phyloP scores from a whole-genome alignment of 2,113 vertebrate species.

The Thalassoma bifasciatum region DNA sequence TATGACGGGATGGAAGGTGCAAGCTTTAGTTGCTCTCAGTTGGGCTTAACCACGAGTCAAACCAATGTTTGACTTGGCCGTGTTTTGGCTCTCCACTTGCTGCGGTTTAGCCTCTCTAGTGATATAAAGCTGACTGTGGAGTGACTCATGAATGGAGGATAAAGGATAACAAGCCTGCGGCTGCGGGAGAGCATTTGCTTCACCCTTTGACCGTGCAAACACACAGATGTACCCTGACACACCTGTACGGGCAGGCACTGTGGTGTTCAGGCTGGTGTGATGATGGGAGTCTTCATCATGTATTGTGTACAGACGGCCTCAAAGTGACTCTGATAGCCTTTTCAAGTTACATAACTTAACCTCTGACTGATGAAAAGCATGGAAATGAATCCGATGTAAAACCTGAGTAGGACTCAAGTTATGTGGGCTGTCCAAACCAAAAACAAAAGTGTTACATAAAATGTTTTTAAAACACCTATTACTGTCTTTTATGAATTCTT shows the following conservation, averaged over 20 bases:
- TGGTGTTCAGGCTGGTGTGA: neutral
- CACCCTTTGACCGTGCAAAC: constrained; percentile 7
- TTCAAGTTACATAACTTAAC: constrained; percentile 22
- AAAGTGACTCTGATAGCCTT: neutral
- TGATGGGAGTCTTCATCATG: neutral
- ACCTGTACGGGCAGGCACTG: neutral
- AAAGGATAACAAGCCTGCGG: neutral
- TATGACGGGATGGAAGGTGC: constrained; percentile 40
- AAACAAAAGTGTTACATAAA: neutral
- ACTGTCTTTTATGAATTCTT: neutral
- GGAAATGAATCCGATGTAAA: neutral
- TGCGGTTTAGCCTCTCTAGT: constrained; percentile 11
- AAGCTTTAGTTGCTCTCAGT: constrained; percentile 17
- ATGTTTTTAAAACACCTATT: neutral
- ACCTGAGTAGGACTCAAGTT: neutral
- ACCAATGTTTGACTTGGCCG: constrained; percentile 46
- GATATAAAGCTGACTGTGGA: constrained; percentile 14
- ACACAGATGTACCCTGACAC: neutral
- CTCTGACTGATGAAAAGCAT: neutral
- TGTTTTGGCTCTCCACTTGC: constrained; percentile 1
- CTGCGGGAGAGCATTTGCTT: constrained; percentile 10
- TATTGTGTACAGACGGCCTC: neutral
- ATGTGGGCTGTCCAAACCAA: neutral
- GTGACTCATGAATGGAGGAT: constrained; percentile 26
- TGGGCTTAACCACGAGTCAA: constrained; percentile 30